Conservation (phyloP, 2,797 vertebrate genomes). For the Cynodonichthys magdalenae region DNA sequence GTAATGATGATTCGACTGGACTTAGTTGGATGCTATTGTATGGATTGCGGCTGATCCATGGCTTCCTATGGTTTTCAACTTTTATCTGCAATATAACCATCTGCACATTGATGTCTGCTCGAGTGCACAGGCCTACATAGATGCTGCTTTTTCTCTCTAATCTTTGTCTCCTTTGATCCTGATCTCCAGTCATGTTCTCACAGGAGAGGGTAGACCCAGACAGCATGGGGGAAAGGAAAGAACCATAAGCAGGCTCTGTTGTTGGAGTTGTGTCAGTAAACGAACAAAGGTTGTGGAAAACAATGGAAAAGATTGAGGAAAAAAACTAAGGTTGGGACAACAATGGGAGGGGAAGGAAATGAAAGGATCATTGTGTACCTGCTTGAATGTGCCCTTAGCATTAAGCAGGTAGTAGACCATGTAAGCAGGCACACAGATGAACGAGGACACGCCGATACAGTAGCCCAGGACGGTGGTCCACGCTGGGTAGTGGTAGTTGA, state of each 20-base stretch:
- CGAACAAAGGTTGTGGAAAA: slow-evolving; percentile 6
- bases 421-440: slow-evolving; percentile 93
- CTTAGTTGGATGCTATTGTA: background rate
- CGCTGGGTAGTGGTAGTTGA: slow-evolving; percentile 89
- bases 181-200: slow-evolving; percentile 36
- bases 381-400: slow-evolving; percentile 92
- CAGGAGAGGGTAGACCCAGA: slow-evolving; percentile 31
- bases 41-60: background rate
- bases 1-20: background rate
- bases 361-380: slow-evolving; percentile 73
- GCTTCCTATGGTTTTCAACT: background rate
- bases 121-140: slow-evolving; percentile 1
- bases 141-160: slow-evolving; percentile 31
- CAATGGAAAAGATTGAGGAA: background rate
- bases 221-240: slow-evolving; percentile 7
- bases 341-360: background rate
- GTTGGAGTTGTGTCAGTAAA: slow-evolving; percentile 12
- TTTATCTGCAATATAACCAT: slow-evolving; percentile 23
- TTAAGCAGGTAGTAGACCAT: slow-evolving; percentile 88
- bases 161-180: slow-evolving; percentile 56
- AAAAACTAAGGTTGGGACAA: background rate
- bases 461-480: slow-evolving; percentile 95
- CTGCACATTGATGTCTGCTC: slow-evolving; percentile 7
- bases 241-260: slow-evolving; percentile 10
- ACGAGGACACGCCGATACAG: slow-evolving; percentile 93